Evolutionary conservation across 2,888 invertebrate species (phyloP).

Genomic region (Morpho helenor): DNA sequence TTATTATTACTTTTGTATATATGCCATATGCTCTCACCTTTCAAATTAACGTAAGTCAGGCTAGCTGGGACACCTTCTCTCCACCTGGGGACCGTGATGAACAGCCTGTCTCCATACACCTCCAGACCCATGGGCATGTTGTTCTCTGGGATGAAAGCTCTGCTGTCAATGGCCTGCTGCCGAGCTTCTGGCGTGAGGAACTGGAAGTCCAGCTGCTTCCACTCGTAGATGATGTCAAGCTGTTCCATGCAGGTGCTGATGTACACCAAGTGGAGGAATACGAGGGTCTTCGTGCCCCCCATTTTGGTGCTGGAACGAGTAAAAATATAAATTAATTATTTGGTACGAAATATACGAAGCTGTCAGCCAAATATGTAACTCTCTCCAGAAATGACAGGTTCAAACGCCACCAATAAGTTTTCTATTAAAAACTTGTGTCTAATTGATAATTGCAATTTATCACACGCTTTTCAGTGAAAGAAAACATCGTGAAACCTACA

Average conservation of each 20-base stretch:
- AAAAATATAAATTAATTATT: not conserved
- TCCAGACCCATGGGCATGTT: conserved; percentile 88
- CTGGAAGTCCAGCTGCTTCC: conserved; percentile 86
- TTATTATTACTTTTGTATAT: too few species aligned
- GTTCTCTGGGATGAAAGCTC: conserved; percentile 83
- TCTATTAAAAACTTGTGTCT: too few species aligned
- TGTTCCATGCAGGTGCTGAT: conserved; percentile 79
- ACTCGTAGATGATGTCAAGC: conserved; percentile 83
- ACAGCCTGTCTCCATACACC: conserved; percentile 82
- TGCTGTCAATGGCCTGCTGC: conserved; percentile 78
- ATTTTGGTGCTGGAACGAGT: conserved; percentile 46
- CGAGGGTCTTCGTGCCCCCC: conserved; percentile 52
- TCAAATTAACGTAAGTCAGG: conserved; percentile 84
- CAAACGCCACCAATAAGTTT: too few species aligned
- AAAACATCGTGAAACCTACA: too few species aligned
- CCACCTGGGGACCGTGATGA: conserved; percentile 88
- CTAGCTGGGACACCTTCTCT: conserved; percentile 86
- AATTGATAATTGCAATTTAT: too few species aligned
- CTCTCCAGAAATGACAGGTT: too few species aligned
- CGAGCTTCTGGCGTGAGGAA: conserved; percentile 78
- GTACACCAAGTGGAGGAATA: conserved; percentile 58
- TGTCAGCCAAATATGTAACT: too few species aligned
- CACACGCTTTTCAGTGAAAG: too few species aligned
- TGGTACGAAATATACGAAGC: too few species aligned
- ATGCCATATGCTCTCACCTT: conserved; percentile 68